Evolutionary conservation across 2,888 invertebrate species (phyloP).

Genomic region (Taenaris catops): DNA sequence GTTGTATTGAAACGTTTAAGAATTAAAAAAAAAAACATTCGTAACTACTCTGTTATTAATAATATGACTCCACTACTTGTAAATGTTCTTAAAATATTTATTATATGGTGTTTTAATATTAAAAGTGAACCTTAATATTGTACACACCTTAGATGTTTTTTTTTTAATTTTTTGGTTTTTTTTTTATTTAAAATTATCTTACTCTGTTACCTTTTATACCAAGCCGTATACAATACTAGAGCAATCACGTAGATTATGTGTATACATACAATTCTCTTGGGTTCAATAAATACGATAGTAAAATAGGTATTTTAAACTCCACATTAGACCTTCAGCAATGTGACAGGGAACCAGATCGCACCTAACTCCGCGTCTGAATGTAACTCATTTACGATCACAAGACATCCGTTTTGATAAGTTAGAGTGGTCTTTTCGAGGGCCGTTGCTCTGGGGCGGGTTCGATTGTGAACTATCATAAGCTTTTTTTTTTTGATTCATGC

Average conservation of each 20-base stretch:
- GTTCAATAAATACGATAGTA: slow-evolving; percentile 65
- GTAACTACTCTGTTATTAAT: slow-evolving; percentile 68
- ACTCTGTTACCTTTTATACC: slow-evolving; percentile 65
- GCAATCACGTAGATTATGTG: slow-evolving; percentile 55
- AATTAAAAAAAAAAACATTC: slow-evolving; percentile 36
- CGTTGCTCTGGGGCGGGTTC: slow-evolving; percentile 42
- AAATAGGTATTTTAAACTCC: slow-evolving; percentile 51
- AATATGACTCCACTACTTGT: slow-evolving; percentile 57
- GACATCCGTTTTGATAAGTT: too few species aligned
- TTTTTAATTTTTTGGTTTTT: slow-evolving; percentile 39
- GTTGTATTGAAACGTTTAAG: slow-evolving; percentile 47
- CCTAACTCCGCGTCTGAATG: slow-evolving; percentile 12
- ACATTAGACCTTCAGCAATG: slow-evolving; percentile 10
- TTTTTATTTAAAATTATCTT: slow-evolving; percentile 54
- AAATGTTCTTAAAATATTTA: slow-evolving; percentile 74
- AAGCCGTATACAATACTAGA: slow-evolving; percentile 76
- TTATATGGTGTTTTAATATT: slow-evolving; percentile 45
- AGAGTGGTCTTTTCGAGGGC: slow-evolving; percentile 33
- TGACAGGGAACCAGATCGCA: neutral
- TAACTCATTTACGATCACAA: slow-evolving; percentile 5
- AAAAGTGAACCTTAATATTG: slow-evolving; percentile 70
- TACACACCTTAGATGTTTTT: slow-evolving; percentile 69
- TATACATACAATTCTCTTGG: slow-evolving; percentile 60
- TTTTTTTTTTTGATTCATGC: neutral
- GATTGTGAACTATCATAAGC: slow-evolving; percentile 19